Evolutionary conservation across 2,888 invertebrate genomes (phyloP).

Genomic region (Diadegma fenestrale): DNA sequence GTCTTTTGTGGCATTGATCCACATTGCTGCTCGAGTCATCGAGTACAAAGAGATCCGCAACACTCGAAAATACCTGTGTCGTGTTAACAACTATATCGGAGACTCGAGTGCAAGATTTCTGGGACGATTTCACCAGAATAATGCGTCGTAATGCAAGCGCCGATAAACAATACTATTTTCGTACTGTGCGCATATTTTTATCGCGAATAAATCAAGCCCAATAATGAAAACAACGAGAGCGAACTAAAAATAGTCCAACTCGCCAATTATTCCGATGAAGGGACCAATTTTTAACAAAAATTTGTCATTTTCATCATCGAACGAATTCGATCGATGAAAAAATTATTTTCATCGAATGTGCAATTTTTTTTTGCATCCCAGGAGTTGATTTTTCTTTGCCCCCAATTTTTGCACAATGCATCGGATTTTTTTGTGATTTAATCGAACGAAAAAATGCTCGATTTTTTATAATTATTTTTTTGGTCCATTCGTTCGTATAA

Average conservation of each 20-base stretch:
- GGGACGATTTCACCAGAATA: constrained; percentile 18
- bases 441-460: neutral
- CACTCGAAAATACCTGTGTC: constrained; percentile 33
- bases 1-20: constrained; percentile 63
- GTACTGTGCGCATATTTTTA: constrained; percentile 30
- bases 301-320: neutral
- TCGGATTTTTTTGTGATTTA: too few relatives aligned
- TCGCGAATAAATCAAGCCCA: neutral
- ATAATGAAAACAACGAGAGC: neutral
- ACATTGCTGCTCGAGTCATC: constrained; percentile 38
- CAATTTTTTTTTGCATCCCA: neutral
- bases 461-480: neutral
- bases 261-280: too few relatives aligned
- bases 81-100: constrained; percentile 1
- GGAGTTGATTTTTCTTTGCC: neutral
- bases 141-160: constrained; percentile 21
- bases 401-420: too few relatives aligned
- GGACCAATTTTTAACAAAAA: too few relatives aligned
- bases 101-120: constrained; percentile 8
- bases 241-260: neutral
- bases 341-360: neutral
- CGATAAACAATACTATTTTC: constrained; percentile 44
- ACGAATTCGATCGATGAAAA: neutral
- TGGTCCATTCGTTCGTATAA: too few relatives aligned
- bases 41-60: constrained; percentile 48